Evolutionary conservation across 2,113 vertebrate genomes (phyloP), one percentile per base, ranked within the genome.

Genomic region (Labeo rohita): DNA sequence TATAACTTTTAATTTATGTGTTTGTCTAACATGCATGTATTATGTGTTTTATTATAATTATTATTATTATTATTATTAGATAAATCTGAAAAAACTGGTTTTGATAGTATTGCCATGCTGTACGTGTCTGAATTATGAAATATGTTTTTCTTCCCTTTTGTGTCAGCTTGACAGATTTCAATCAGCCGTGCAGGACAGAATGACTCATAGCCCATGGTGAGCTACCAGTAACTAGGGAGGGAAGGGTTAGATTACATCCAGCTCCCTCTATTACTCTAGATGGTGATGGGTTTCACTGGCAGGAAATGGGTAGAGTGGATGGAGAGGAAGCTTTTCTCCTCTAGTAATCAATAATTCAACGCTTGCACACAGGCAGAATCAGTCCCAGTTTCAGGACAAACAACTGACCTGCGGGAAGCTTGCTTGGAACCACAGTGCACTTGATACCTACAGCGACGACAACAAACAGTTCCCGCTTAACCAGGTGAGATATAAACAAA

Each of bases 181-280:
- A 45, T 81, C 89, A 74, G 84, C 84, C n/a, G 83, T 93, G 86
- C 89, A 95, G 87, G 93, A 92, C 52, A 87, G 84, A 91, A 43
- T 89, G 85, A 89, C 91, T 85, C 94, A 93, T 28, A 88, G 81
- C 82, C 89, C 90, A 56, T 92, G 94, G 94, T 96, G 93, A 94
- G 91, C 39, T 59, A 47, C 21, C 47, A 81, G 47, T 80, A 61
- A 73, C 63, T 70, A 72, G 18, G 4, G 12, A 77, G 61, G 47
- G 47, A 12, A 63, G 59, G 66, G 61, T 79, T 87, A 16, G 36
- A 10, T 87, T 86, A 45, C 79, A 56, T 16, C 43, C 43, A 18
- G 61, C n/a, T 56, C 75, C 45, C 39, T 13, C n/a, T 15, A 52
- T 83, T 52, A 70, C 65, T 36, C 45, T 49, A 6, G 61, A 6